phyloP scores from a whole-genome alignment of 2,888 invertebrate genomes.

The Patella ulyssiponensis region DNA sequence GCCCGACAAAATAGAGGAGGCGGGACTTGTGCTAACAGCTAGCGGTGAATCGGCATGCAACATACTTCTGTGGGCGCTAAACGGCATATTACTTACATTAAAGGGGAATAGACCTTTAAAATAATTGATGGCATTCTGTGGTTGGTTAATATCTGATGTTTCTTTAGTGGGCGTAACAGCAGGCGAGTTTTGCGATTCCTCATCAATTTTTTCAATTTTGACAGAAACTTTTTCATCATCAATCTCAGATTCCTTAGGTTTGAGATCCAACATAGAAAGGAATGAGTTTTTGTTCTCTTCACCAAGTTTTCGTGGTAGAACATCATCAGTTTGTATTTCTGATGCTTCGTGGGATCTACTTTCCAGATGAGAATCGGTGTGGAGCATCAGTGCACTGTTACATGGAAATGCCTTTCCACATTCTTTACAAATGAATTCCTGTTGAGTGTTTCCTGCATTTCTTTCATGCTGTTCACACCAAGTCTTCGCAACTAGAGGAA shows the following conservation, averaged over 20 bases:
- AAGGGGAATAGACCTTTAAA: slow-evolving; percentile 2
- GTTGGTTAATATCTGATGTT: neutral
- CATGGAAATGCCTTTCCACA: slow-evolving; percentile 71
- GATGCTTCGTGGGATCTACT: slow-evolving; percentile 41
- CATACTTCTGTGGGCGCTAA: neutral
- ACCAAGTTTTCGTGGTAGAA: slow-evolving; percentile 72
- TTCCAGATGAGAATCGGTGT: slow-evolving; percentile 56
- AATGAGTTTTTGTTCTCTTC: slow-evolving; percentile 80
- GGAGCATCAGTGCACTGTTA: slow-evolving; percentile 66
- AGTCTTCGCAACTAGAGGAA: slow-evolving; percentile 83
- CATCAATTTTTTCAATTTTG: slow-evolving; percentile 4
- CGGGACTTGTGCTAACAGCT: slow-evolving; percentile 18
- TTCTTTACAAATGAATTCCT: slow-evolving; percentile 66
- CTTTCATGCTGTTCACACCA: slow-evolving; percentile 79
- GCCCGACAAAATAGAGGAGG: slow-evolving; percentile 9
- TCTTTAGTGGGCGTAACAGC: neutral
- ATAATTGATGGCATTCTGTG: neutral
- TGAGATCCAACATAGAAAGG: slow-evolving; percentile 82
- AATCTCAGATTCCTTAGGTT: slow-evolving; percentile 70
- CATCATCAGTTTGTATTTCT: slow-evolving; percentile 55
- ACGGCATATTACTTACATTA: slow-evolving; percentile 6
- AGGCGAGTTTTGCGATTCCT: neutral
- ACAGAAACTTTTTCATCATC: neutral
- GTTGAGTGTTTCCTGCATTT: slow-evolving; percentile 60
- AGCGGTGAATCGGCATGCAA: slow-evolving; percentile 8